Conservation (phyloP, 2,888 invertebrate species). For the Orchesella flavescens region DNA sequence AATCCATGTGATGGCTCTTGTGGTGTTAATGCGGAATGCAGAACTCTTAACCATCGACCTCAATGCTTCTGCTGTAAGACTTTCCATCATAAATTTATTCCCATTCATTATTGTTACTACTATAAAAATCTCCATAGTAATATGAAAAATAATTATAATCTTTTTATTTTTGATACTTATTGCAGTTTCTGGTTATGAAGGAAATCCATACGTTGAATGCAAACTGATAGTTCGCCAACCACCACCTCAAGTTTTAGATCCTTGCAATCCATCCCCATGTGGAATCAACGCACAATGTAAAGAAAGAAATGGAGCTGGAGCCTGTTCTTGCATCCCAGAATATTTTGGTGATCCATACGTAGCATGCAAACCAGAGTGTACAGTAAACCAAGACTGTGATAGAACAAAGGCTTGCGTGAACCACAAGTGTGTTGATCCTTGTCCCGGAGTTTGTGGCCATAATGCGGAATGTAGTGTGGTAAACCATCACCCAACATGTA, state of each 20-base stretch:
- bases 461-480: slow-evolving; percentile 88
- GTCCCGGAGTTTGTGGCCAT: slow-evolving; percentile 87
- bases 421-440: slow-evolving; percentile 89
- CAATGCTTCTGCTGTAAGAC: slow-evolving; percentile 82
- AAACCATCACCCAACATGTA: slow-evolving; percentile 90
- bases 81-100: background rate
- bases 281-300: slow-evolving; percentile 79
- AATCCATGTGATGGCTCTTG: slow-evolving; percentile 91
- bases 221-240: slow-evolving; percentile 73
- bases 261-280: slow-evolving; percentile 72
- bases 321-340: slow-evolving; percentile 75
- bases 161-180: background rate
- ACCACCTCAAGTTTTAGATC: slow-evolving; percentile 48
- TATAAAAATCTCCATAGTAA: too few species aligned
- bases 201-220: slow-evolving; percentile 83
- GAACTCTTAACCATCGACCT: slow-evolving; percentile 86
- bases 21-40: slow-evolving; percentile 81
- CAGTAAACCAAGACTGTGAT: slow-evolving; percentile 88
- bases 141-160: background rate
- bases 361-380: slow-evolving; percentile 86
- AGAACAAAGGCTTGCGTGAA: slow-evolving; percentile 87
- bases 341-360: slow-evolving; percentile 84
- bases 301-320: slow-evolving; percentile 78
- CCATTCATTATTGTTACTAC: too few species aligned
- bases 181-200: slow-evolving; percentile 83